Evolutionary conservation across 2,113 vertebrate species (phyloP), one percentile per base, ranked within the genome.

Genomic region (Symphodus melops): DNA sequence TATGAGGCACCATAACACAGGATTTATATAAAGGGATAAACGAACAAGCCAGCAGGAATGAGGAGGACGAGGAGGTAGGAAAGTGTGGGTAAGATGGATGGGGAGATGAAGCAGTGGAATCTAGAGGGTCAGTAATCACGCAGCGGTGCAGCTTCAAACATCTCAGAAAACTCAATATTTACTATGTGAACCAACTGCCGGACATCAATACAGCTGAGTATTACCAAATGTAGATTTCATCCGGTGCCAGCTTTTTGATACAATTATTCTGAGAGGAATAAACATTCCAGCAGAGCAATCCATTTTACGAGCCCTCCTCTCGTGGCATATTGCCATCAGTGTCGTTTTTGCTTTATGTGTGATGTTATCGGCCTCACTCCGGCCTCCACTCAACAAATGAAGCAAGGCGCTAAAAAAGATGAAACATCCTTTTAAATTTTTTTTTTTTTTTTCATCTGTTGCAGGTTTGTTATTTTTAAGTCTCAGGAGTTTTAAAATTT

Each of bases 11-110:
- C 63, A 56, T 81, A 84, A 86, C 46, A 25, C 28, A 60, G 64
- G 79, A 83, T 92, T 87, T 90, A 89, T 86, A 70, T 68, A 9
- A 44, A 72, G 75, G 68, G 72, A 84, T 81, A 82, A 88, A 87
- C 12, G n/a, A 14, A 82, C 77, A 81, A 79, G 72, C 41, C 70
- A 64, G 63, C 68, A 75, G 75, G 37, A 79, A 39, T 17, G 60
- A 60, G 78, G 62, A 52, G 12, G 53, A 61, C 60, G 69, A 61
- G 12, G 53, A 64, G 67, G 69, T 61, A 37, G 44, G 42, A 33
- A 33, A 5, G 28, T 57, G 72, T 57, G 19, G 63, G 33, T 7
- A 60, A 77, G 82, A 84, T 65, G 73, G 82, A 85, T 82, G 60
- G 64, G 80, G 54, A 63, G 82, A 82, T 59, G 72, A 69, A 82